Percentiles rank a stretch among this genome's conserved stretches.
Evolutionary conservation across 1,140 invertebrate genomes (phyloP).

Genomic region (Cecropterus lyciades): DNA sequence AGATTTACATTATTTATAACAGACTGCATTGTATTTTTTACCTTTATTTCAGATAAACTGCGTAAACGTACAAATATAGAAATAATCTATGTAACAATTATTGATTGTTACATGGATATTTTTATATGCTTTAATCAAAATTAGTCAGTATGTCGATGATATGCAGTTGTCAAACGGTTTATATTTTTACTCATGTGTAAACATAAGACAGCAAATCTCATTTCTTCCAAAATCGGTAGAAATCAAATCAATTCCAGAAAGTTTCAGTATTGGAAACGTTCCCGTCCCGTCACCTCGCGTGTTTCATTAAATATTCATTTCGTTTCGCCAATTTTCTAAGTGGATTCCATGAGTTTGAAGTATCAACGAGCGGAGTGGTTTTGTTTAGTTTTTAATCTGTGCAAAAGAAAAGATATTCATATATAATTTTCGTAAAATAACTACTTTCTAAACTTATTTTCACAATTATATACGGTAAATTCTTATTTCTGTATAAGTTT

Average conservation of each 20-base stretch:
- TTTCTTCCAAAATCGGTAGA: slow-evolving; percentile 7
- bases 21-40: no score
- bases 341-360: neutral
- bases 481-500: no score
- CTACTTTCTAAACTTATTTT: no score
- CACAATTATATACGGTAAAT: no score
- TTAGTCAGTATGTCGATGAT: no score
- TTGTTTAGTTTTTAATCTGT: neutral
- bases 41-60: no score
- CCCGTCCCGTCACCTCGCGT: slow-evolving; percentile 28
- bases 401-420: neutral
- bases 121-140: no score
- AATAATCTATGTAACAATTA: no score
- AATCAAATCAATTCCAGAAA: slow-evolving; percentile 32
- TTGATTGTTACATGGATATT: no score
- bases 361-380: neutral
- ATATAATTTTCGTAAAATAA: neutral
- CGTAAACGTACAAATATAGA: no score
- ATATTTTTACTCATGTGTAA: neutral
- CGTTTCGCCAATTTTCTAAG: slow-evolving; percentile 23
- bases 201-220: neutral
- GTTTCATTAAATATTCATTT: slow-evolving; percentile 33
- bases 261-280: slow-evolving; percentile 29
- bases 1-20: no score
- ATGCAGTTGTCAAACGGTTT: no score